Conservation (phyloP, 2,797 vertebrate species). For the Characodon lateralis region DNA sequence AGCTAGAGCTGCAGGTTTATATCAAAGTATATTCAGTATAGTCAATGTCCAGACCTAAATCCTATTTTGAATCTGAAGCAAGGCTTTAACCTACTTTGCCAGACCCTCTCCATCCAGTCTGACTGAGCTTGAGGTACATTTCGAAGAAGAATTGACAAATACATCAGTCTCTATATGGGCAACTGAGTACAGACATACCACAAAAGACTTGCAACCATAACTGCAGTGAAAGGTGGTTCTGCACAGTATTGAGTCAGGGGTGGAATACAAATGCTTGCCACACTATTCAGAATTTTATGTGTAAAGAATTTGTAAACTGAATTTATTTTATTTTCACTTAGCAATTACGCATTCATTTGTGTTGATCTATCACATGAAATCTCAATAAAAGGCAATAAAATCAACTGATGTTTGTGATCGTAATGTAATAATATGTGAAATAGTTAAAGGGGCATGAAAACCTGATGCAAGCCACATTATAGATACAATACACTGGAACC, state of each 20-base stretch:
- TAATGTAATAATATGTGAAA: background rate
- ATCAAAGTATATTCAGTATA: background rate
- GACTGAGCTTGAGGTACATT: background rate
- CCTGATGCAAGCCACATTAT: background rate
- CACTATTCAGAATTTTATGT: background rate
- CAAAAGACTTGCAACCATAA: background rate
- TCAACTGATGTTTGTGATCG: background rate
- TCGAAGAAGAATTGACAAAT: background rate
- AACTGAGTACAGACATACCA: background rate
- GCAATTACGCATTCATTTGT: background rate
- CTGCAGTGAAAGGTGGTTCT: background rate
- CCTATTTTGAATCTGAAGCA: background rate
- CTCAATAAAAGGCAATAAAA: background rate
- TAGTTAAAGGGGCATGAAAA: background rate
- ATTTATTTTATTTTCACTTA: background rate
- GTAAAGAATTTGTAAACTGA: background rate
- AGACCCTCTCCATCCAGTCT: background rate
- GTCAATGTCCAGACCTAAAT: background rate
- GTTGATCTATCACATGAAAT: background rate
- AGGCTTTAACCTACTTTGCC: background rate
- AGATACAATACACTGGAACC: conserved; percentile 10
- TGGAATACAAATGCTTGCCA: background rate
- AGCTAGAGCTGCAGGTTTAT: background rate
- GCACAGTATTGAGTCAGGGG: background rate
- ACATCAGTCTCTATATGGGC: background rate